Percentiles rank a stretch among this genome's conserved stretches.
Evolutionary conservation across 2,888 invertebrate species (phyloP).

Genomic region (Malthinus seriepunctatus): DNA sequence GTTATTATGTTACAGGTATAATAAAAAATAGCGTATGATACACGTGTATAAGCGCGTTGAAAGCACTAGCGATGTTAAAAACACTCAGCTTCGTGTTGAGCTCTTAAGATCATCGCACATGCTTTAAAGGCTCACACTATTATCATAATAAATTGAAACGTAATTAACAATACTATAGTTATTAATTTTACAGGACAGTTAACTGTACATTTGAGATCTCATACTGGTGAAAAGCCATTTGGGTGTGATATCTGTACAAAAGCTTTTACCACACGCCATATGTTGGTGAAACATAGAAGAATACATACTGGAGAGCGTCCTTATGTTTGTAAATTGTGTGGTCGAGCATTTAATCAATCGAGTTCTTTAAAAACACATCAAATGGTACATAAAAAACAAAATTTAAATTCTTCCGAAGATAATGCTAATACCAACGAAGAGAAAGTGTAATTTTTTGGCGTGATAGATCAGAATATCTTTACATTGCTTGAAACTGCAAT

Average conservation of each 20-base stretch:
- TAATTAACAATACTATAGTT: not conserved
- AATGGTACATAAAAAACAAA: conserved; percentile 35
- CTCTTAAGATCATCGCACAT: too few species aligned
- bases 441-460: too few species aligned
- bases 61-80: too few species aligned
- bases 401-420: not conserved
- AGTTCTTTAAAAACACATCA: conserved; percentile 45
- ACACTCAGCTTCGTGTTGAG: too few species aligned
- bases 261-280: conserved; percentile 43
- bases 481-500: too few species aligned
- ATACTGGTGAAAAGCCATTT: conserved; percentile 49
- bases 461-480: too few species aligned
- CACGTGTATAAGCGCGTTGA: too few species aligned
- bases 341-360: conserved; percentile 45
- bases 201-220: conserved; percentile 44
- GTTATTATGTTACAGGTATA: too few species aligned
- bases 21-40: too few species aligned
- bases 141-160: too few species aligned
- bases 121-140: too few species aligned
- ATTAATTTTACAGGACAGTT: conserved; percentile 39
- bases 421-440: not conserved
- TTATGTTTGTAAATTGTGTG: conserved; percentile 46
- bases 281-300: conserved; percentile 43
- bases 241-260: conserved; percentile 42
- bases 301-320: conserved; percentile 49